Evolutionary conservation across 2,888 invertebrate species (phyloP).

Genomic region (Branchellion lobata): DNA sequence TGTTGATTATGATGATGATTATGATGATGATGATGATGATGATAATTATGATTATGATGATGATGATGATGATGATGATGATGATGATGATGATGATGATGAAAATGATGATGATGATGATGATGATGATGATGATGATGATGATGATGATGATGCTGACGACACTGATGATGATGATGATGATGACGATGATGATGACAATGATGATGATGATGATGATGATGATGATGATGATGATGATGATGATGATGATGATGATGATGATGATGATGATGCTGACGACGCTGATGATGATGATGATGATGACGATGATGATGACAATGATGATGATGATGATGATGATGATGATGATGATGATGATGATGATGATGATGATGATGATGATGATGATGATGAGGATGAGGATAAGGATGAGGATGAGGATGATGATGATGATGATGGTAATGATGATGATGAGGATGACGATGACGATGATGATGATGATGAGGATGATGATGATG

Average conservation of each 20-base stretch:
- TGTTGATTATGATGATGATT: background rate
- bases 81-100: constrained; percentile 17
- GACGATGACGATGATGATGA: too few species aligned
- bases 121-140: background rate
- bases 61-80: background rate
- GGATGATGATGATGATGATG: too few species aligned
- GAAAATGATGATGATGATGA: background rate
- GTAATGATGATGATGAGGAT: too few species aligned
- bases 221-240: constrained; percentile 4
- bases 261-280: constrained; percentile 1
- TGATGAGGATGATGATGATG: too few species aligned
- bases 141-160: constrained; percentile 10
- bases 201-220: constrained; percentile 4
- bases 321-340: background rate
- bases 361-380: background rate
- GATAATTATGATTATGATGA: background rate
- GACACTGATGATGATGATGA: constrained; percentile 13
- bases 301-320: constrained; percentile 13
- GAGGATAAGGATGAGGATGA: too few species aligned
- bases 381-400: too few species aligned
- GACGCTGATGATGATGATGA: background rate
- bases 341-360: constrained; percentile 11
- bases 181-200: background rate
- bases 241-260: constrained; percentile 17
- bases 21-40: constrained; percentile 17